Conservation (phyloP, 1,140 invertebrate genomes). For the Neelides sp. region DNA sequence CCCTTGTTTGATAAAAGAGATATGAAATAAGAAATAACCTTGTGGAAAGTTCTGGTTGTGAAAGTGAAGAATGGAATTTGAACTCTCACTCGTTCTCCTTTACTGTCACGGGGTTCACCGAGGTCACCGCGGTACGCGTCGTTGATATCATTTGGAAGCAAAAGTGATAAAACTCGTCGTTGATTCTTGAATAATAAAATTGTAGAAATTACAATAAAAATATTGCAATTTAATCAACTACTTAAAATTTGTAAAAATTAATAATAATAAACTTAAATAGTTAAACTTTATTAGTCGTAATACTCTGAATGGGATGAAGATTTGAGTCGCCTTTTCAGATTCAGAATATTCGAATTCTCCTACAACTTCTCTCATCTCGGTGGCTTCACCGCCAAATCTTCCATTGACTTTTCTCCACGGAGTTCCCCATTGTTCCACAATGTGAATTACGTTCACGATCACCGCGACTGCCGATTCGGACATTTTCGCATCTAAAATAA, state of each 20-base stretch:
- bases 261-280: too few relatives aligned
- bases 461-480: slow-evolving; percentile 3
- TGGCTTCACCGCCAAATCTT: background rate
- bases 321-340: slow-evolving; percentile 8
- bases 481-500: slow-evolving; percentile 1
- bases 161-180: slow-evolving; percentile 2
- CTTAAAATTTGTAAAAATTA: background rate
- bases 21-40: slow-evolving; percentile 7
- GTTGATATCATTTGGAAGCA: slow-evolving; percentile 7
- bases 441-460: slow-evolving; percentile 1
- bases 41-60: background rate
- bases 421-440: background rate
- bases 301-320: slow-evolving; percentile 12
- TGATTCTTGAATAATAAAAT: slow-evolving; percentile 6
- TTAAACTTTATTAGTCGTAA: too few relatives aligned
- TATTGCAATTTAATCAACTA: background rate
- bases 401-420: slow-evolving; percentile 5
- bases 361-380: slow-evolving; percentile 10
- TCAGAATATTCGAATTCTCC: slow-evolving; percentile 11
- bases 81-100: background rate
- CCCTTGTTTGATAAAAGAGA: too few relatives aligned
- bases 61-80: slow-evolving; percentile 11
- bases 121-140: slow-evolving; percentile 3
- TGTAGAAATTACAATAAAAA: background rate
- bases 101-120: background rate